Conservation (phyloP, 2,888 invertebrate genomes). For the Mechanitis mazaeus region DNA sequence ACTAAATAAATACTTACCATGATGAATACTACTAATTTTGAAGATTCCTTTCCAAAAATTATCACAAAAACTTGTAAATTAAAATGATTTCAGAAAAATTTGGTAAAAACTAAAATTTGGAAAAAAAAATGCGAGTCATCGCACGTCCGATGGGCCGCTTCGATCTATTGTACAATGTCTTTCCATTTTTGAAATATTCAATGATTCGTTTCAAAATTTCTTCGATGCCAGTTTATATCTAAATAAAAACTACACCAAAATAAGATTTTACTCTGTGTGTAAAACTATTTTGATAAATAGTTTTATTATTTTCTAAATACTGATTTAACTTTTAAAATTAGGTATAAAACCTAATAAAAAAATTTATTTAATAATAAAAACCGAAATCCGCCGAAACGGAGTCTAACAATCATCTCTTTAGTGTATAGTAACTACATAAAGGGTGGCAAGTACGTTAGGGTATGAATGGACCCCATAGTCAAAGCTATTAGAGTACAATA, state of each 20-base stretch:
- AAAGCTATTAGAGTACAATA: slow-evolving; percentile 60
- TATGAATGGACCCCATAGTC: slow-evolving; percentile 45
- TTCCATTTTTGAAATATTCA: slow-evolving; percentile 47
- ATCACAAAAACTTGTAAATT: slow-evolving; percentile 48
- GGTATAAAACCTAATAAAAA: no score
- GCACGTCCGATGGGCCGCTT: slow-evolving; percentile 55
- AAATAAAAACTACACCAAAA: slow-evolving; percentile 9
- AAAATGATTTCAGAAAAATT: slow-evolving; percentile 62
- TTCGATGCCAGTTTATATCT: slow-evolving; percentile 16
- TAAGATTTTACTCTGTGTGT: background rate
- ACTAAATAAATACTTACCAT: slow-evolving; percentile 58
- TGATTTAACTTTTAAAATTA: no score
- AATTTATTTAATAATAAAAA: background rate
- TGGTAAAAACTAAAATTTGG: slow-evolving; percentile 61
- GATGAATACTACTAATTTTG: slow-evolving; percentile 61
- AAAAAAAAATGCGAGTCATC: slow-evolving; percentile 63
- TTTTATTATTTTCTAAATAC: no score
- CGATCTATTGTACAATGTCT: slow-evolving; percentile 47
- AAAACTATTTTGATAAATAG: background rate
- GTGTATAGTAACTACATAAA: slow-evolving; percentile 18
- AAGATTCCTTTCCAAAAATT: slow-evolving; percentile 43
- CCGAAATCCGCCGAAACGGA: slow-evolving; percentile 12
- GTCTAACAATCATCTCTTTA: slow-evolving; percentile 21
- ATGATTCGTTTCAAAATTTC: slow-evolving; percentile 23
- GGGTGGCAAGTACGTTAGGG: slow-evolving; percentile 31